phyloP scores from a whole-genome alignment of 2,797 vertebrate species.

The Sarcoramphus papa region DNA sequence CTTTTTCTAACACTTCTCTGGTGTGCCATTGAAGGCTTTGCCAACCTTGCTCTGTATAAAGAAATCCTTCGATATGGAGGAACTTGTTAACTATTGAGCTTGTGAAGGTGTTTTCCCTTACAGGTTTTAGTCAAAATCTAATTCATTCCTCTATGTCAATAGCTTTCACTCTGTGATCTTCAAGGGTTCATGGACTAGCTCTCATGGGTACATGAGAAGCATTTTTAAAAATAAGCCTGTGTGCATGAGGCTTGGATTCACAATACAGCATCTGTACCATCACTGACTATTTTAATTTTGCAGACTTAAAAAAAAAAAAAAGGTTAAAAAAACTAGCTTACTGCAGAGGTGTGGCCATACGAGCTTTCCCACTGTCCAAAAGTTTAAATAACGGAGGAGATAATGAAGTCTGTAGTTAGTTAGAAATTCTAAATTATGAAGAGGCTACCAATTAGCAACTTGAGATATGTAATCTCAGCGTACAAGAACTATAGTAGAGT shows the following conservation, averaged over 20 bases:
- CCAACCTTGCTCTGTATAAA: neutral
- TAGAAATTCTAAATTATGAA: neutral
- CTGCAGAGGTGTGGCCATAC: neutral
- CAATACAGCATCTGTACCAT: neutral
- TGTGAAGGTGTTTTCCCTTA: neutral
- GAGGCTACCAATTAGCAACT: neutral
- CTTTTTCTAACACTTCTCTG: neutral
- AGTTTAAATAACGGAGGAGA: neutral
- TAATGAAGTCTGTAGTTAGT: neutral
- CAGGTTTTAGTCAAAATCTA: neutral
- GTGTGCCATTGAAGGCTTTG: neutral
- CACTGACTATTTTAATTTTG: neutral
- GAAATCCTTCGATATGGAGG: neutral
- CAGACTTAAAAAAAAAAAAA: neutral
- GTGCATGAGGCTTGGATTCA: neutral
- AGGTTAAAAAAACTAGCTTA: neutral
- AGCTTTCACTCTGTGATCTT: neutral
- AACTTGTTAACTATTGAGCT: neutral
- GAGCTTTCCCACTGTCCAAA: neutral
- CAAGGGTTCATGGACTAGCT: neutral
- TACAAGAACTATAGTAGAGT: neutral
- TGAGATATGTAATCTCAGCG: neutral
- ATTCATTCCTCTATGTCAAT: neutral
- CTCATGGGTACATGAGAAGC: neutral
- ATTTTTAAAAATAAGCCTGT: neutral